Conservation (phyloP, 2,888 invertebrate genomes). For the Amiota communis region DNA sequence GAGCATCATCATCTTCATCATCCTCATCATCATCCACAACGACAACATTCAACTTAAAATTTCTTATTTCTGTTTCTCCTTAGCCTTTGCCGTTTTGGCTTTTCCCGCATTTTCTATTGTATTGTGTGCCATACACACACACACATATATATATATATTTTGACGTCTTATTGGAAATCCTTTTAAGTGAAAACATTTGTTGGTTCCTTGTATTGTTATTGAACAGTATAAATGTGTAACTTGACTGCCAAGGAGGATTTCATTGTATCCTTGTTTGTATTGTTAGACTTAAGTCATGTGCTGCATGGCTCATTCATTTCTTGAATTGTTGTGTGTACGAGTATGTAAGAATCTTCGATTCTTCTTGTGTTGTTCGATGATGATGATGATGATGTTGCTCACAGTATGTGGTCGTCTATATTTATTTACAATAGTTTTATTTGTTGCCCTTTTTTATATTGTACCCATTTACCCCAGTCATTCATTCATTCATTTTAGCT, state of each 20-base stretch:
- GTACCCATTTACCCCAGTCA: no score
- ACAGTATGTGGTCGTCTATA: constrained; percentile 21
- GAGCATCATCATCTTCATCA: background rate
- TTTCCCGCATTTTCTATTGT: constrained; percentile 1
- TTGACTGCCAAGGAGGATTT: background rate
- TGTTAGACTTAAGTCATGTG: background rate
- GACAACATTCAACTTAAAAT: background rate
- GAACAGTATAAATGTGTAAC: background rate
- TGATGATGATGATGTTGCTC: background rate
- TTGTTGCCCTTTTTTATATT: background rate
- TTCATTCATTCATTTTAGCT: no score
- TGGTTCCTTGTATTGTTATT: background rate
- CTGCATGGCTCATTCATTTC: background rate
- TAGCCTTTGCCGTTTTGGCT: background rate
- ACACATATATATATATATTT: background rate
- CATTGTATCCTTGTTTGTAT: constrained; percentile 3
- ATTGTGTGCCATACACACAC: background rate
- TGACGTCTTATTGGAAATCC: constrained; percentile 21
- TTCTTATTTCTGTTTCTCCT: background rate
- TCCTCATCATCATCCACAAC: background rate
- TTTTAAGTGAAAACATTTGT: constrained; percentile 30
- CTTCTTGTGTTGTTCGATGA: no score
- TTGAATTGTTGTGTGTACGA: no score
- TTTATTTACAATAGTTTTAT: constrained; percentile 22
- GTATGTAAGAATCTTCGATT: no score